phyloP scores from a whole-genome alignment of 2,888 invertebrate species.

The Oithona nana region DNA sequence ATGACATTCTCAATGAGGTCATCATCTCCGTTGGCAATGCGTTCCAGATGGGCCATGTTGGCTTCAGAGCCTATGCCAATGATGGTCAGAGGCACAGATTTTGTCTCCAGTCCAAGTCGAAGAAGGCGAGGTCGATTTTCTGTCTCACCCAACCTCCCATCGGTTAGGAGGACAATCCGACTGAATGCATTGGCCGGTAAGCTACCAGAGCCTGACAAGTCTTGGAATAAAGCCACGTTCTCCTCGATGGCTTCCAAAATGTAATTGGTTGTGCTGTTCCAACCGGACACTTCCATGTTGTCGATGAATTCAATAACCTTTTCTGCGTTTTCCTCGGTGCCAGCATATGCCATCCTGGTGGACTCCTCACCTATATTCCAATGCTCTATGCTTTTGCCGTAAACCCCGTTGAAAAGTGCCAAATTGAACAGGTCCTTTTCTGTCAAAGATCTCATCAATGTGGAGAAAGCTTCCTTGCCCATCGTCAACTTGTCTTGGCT shows the following conservation, averaged over 20 bases:
- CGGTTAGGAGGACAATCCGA: background rate
- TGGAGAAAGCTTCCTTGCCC: background rate
- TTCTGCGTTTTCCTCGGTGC: background rate
- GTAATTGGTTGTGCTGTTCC: background rate
- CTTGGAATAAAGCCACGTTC: background rate
- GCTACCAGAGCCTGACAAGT: background rate
- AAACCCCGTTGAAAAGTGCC: background rate
- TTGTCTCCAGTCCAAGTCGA: background rate
- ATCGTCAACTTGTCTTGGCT: background rate
- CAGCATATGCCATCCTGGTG: background rate
- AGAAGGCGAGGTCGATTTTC: background rate
- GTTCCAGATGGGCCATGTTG: slow-evolving; percentile 9
- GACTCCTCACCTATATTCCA: background rate
- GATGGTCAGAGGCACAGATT: background rate
- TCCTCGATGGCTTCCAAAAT: background rate
- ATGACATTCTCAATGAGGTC: slow-evolving; percentile 1
- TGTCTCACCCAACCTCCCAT: background rate
- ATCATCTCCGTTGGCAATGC: background rate
- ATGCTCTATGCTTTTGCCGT: background rate
- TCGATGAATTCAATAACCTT: background rate
- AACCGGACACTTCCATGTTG: background rate
- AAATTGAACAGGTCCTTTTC: background rate
- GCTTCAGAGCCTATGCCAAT: slow-evolving; percentile 13
- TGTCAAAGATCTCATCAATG: background rate
- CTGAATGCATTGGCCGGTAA: slow-evolving; percentile 6